phyloP scores from a whole-genome alignment of 1,140 invertebrate genomes.

The Nasonia giraulti region DNA sequence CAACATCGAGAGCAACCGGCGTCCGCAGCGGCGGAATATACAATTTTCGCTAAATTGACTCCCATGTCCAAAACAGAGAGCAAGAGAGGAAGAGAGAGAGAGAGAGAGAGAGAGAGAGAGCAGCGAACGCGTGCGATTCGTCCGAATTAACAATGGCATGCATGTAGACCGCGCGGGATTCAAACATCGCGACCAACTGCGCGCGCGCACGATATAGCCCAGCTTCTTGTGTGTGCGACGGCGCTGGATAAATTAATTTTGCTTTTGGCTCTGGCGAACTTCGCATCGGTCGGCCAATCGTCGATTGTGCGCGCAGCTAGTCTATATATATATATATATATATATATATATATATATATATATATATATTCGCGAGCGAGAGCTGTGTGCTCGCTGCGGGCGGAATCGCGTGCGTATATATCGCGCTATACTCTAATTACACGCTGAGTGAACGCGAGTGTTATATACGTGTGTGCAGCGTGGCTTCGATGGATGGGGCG shows the following conservation, averaged over 20 bases:
- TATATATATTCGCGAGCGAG: too few species aligned
- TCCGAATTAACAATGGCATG: constrained; percentile 2
- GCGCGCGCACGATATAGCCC: background rate
- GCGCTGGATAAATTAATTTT: background rate
- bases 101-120: constrained; percentile 4
- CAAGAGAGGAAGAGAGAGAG: constrained; percentile 10
- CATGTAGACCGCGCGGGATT: background rate
- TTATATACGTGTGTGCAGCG: too few species aligned
- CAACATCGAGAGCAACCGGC: background rate
- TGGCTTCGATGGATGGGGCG: too few species aligned
- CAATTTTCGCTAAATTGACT: constrained; percentile 13
- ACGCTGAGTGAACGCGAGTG: too few species aligned
- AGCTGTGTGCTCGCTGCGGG: too few species aligned
- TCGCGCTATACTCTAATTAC: background rate
- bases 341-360: too few species aligned
- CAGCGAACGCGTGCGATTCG: background rate
- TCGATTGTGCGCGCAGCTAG: background rate
- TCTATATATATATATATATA: too few species aligned
- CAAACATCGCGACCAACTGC: background rate
- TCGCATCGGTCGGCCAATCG: background rate
- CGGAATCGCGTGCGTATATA: background rate
- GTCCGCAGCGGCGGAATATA: background rate
- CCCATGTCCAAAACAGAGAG: background rate
- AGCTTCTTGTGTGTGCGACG: background rate
- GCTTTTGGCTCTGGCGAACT: background rate